Conservation (phyloP, 2,797 vertebrate genomes). For the Scomberomorus guttatus region DNA sequence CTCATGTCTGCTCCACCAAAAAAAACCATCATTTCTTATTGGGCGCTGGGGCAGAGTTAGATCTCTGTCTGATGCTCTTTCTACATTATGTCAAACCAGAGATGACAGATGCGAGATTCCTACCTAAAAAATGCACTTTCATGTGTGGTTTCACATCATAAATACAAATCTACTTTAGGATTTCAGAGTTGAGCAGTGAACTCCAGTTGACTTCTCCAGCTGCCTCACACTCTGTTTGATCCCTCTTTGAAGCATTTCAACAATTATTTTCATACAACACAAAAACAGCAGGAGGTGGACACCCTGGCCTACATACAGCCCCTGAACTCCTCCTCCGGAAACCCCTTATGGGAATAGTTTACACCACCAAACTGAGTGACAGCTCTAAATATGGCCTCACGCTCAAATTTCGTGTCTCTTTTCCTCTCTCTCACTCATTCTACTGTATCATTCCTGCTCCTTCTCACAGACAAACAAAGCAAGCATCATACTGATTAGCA, state of each 20-base stretch:
- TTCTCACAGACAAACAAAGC: background rate
- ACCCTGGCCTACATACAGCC: conserved; percentile 64
- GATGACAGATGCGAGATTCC: conserved; percentile 7
- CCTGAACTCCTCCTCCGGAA: conserved; percentile 53
- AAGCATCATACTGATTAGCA: background rate
- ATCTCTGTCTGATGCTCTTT: background rate
- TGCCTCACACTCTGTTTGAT: conserved; percentile 17
- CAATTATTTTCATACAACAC: conserved; percentile 9
- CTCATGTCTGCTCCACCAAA: background rate
- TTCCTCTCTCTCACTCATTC: conserved; percentile 3
- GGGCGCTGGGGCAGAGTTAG: background rate
- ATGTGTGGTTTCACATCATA: conserved; percentile 1
- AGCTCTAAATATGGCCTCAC: conserved; percentile 57
- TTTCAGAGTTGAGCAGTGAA: conserved; percentile 7
- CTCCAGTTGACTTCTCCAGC: background rate
- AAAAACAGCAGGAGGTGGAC: conserved; percentile 37
- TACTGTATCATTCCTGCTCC: background rate
- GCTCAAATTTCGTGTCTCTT: conserved; percentile 1
- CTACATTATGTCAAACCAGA: background rate
- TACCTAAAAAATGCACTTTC: background rate
- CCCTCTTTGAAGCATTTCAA: conserved; percentile 4
- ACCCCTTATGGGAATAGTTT: conserved; percentile 51
- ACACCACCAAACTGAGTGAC: conserved; percentile 42
- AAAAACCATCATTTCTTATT: background rate
- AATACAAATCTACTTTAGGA: conserved; percentile 4